phyloP scores from a whole-genome alignment of 2,113 vertebrate genomes.

The Phylloscopus trochilus region DNA sequence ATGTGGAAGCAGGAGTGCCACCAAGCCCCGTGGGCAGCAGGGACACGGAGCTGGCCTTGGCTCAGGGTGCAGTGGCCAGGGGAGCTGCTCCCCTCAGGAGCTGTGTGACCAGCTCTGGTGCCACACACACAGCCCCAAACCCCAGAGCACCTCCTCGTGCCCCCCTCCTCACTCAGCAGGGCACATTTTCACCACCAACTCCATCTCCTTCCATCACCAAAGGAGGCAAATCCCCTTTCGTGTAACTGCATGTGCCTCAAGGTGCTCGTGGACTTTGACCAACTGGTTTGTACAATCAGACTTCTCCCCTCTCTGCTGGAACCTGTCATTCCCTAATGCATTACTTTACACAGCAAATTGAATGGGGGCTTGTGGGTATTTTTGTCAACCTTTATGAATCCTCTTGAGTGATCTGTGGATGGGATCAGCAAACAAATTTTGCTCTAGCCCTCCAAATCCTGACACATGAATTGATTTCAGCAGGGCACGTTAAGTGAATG shows the following conservation, averaged over 20 bases:
- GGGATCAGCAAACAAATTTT: constrained; percentile 63
- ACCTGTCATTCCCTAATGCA: constrained; percentile 13
- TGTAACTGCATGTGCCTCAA: neutral
- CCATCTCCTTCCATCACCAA: neutral
- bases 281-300: neutral
- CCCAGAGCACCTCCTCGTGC: neutral
- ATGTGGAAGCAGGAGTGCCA: neutral
- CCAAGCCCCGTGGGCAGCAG: accelerated
- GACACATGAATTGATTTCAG: constrained; percentile 59
- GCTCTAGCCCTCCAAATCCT: constrained; percentile 33
- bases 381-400: constrained; percentile 28
- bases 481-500: constrained; percentile 44
- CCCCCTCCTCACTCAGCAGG: neutral
- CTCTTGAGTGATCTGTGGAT: constrained; percentile 53
- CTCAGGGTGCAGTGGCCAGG: neutral
- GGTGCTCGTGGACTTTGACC: neutral
- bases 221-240: neutral
- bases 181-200: neutral
- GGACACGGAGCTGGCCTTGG: neutral
- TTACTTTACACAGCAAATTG: neutral
- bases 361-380: neutral
- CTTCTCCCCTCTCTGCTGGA: neutral
- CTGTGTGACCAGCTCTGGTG: neutral
- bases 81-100: accelerated
- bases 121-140: neutral